Evolutionary conservation across 2,888 invertebrate species (phyloP), one percentile per base, ranked within the genome.

Genomic region (Linnaemya vulpina): DNA sequence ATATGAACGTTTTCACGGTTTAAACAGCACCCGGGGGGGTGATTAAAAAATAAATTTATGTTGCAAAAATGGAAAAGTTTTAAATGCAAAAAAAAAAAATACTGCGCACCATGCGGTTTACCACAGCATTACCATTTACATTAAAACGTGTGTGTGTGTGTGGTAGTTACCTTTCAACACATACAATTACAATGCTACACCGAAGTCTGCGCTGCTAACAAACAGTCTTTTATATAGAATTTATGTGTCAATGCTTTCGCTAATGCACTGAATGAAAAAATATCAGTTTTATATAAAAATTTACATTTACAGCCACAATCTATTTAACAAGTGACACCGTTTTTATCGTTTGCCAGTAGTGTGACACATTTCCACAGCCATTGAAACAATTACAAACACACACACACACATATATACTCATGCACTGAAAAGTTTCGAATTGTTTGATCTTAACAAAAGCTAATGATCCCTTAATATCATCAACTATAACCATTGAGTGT

Each of bases 11-110:
- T 89, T 89, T 88, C 89, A 89, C 87, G 89, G 83, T 86, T 87
- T 86, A 60, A 88, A 89, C 87, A 87, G 85, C 88, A 87, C 91
- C 89, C 90, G 81, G 80, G 91, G 90, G 91, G 90, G 91, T 91
- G 91, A 91, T 91, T 91, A 91, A 91, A 91, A 91, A 91, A 91
- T 90, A 91, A 90, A 91, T 91, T 90, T 80, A 78, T 81, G 65
- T 73, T 62, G 30, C 65, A 51, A 51, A 51, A 51, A 51, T 49
- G 49, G n/a, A 51, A 20, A 51, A 20, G 20, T 51, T 20, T 51
- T 51, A 9, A 20, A 60, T 20, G 11, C 15, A 71, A 49, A 76
- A 62, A 65, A 78, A 46, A 17, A 58, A 67, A 78, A 49, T n/a
- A 58, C 40, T 17, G 65, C 74, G 71, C 30, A 55, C 63, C 63